Percentiles rank a stretch among this genome's conserved stretches.
Conservation (phyloP, 2,888 invertebrate species). For the Diaphora mendica region DNA sequence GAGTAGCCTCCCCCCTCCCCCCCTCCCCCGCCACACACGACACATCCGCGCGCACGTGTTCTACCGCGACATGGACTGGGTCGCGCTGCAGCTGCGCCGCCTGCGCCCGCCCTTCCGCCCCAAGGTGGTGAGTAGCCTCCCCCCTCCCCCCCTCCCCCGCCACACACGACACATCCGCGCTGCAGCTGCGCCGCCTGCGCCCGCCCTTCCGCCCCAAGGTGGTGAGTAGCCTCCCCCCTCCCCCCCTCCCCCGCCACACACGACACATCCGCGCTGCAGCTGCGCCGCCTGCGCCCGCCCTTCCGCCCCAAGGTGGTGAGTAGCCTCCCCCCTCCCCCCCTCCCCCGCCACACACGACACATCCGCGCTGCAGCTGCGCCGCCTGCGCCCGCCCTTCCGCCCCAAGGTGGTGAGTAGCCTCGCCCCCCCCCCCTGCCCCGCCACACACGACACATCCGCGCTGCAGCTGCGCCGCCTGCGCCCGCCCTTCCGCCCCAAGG, state of each 20-base stretch:
- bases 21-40: too few species aligned
- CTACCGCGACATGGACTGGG: slow-evolving; percentile 99
- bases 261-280: slow-evolving; percentile 92
- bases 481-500: too few species aligned
- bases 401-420: too few species aligned
- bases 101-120: slow-evolving; percentile 99
- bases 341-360: too few species aligned
- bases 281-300: slow-evolving; percentile 96
- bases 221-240: slow-evolving; percentile 92
- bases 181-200: slow-evolving; percentile 95
- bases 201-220: slow-evolving; percentile 99
- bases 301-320: slow-evolving; percentile 99
- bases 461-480: too few species aligned
- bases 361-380: too few species aligned
- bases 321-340: slow-evolving; percentile 91
- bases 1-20: slow-evolving; percentile 93
- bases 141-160: slow-evolving; percentile 85
- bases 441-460: too few species aligned
- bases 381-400: too few species aligned
- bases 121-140: slow-evolving; percentile 96
- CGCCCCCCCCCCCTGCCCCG: too few species aligned
- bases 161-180: slow-evolving; percentile 87
- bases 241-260: slow-evolving; percentile 80
- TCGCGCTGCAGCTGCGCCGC: slow-evolving; percentile 94
- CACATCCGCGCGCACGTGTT: slow-evolving; percentile 94